A percentile compares a stretch with the other conserved stretches of the same genome.
Conservation (phyloP, 2,797 vertebrate genomes). For the Sphenopsis melanotis region DNA sequence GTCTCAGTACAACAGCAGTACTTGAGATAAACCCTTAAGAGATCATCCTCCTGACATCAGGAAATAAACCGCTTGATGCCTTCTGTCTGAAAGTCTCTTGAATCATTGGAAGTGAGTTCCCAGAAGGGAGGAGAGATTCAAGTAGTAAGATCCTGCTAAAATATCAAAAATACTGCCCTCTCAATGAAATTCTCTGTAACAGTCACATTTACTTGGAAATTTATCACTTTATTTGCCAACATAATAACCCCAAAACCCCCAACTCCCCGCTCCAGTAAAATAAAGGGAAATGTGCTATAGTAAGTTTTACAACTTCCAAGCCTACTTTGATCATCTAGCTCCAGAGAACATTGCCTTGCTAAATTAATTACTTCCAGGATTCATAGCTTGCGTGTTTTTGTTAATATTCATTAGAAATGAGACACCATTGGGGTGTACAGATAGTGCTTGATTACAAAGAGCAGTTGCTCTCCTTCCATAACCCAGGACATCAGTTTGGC, state of each 20-base stretch:
- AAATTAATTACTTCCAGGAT: not conserved
- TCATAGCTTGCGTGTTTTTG: not conserved
- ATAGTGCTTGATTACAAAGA: not conserved
- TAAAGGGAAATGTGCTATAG: not conserved
- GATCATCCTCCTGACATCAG: not conserved
- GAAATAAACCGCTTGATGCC: not conserved
- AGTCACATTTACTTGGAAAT: not conserved
- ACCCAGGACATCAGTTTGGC: not conserved
- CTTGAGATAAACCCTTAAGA: not conserved
- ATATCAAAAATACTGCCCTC: not conserved
- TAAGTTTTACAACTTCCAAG: not conserved
- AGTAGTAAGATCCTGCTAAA: not conserved
- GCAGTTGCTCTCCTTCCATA: not conserved
- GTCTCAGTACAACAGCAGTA: not conserved
- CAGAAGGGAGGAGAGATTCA: not conserved
- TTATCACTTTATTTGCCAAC: not conserved
- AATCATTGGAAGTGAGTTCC: not conserved
- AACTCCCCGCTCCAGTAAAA: not conserved
- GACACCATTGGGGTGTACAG: not conserved
- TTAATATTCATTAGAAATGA: not conserved
- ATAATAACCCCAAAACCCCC: not conserved
- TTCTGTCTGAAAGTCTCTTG: not conserved
- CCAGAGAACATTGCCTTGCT: not conserved
- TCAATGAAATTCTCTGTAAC: not conserved
- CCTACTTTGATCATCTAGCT: not conserved